Base-by-base conservation (phyloP, 2,888 invertebrate genomes). In the Drosophila acutilabella region DNA sequence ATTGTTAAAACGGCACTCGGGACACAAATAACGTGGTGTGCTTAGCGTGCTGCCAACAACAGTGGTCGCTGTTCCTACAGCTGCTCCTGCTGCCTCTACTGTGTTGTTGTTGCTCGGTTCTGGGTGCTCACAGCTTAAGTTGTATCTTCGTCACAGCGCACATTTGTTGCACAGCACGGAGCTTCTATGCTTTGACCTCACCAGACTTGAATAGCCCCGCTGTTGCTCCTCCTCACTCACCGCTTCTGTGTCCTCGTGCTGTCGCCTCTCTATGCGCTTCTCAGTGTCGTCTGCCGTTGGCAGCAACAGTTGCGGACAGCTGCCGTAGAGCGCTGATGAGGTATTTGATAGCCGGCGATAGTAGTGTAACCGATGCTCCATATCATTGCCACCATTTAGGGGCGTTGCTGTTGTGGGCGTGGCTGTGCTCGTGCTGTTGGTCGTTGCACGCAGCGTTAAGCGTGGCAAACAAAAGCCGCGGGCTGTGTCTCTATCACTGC, bases 141-240 rank as follows among this genome's bases (percentile, higher is more conserved):
- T 91, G 82, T 91, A 88, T 89, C 89, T 91, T 91, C 91, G 91
- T 91, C 91, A 91, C 92, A 91, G 91, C 74, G 92, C 90, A 65
- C 91, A 91, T 87, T 90, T 91, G 77, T 85, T 88, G 78, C 91
- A 91, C 68, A 92, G 81, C 78, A 91, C 87, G 64, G 85, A 66
- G 81, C 78, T 81, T 60, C 86, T 78, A 51, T 84, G 78, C 64
- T 87, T 77, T 44, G 78, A 75, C 33, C 77, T 70, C 68, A 80
- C 74, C 64, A 81, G 67, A 65, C 81, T 84, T 33, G 81, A 88
- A 45, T 88, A 84, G 64, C 69, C 87, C 58, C 86, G 74, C 65
- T 74, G 53, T 51, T 71, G 56, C 30, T 74, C 54, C 30, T 74
- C 54, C 30, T 57, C 64, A 51, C 74, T n/a, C n/a, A n/a, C 51